These are phyloP conservation scores for Rhynchotus rufescens DNA, from an alignment of 2,797 vertebrate genomes.

Conservation along the genomic window DNA sequence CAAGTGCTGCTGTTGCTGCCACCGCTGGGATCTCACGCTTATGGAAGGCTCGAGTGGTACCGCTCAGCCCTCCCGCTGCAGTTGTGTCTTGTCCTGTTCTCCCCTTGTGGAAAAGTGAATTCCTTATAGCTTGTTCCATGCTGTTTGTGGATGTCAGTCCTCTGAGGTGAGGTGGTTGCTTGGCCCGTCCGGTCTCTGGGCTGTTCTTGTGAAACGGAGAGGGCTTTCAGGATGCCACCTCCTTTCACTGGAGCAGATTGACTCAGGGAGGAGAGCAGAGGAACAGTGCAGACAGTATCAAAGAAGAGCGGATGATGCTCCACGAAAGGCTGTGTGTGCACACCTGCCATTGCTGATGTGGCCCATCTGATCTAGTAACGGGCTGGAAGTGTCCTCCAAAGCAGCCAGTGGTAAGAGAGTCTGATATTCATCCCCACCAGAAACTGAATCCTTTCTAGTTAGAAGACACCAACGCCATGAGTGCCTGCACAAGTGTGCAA, in stretches of 20 bases:
- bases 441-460: background rate
- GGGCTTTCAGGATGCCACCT: background rate
- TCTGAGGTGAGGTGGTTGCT: background rate
- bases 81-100: background rate
- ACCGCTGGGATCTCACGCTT: rapidly evolving
- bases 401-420: background rate
- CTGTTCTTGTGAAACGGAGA: background rate
- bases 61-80: rapidly evolving
- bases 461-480: background rate
- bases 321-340: background rate
- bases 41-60: background rate
- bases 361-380: background rate
- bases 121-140: background rate
- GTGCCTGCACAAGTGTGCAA: background rate
- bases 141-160: background rate
- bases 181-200: background rate
- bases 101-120: background rate
- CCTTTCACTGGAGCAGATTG: background rate
- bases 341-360: background rate
- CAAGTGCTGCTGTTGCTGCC: background rate
- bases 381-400: background rate
- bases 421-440: background rate
- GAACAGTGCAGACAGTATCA: background rate
- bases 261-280: background rate
- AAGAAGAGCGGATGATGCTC: background rate